These are phyloP conservation scores for Harmothoe impar DNA, from an alignment of 2,888 invertebrate species.

Conservation along the genomic window DNA sequence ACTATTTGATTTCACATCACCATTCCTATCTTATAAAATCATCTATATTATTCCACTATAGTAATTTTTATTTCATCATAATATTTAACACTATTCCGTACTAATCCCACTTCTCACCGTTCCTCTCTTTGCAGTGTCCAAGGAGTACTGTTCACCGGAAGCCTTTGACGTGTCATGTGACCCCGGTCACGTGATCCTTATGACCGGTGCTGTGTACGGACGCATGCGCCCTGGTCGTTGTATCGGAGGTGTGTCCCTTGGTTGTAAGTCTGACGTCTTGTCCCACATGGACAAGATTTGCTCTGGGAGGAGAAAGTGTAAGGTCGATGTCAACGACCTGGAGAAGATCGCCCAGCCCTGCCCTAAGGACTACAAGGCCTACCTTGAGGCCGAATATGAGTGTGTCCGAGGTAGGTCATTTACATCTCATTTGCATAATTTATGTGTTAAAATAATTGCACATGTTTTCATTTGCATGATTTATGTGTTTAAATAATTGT, in stretches of 20 bases:
- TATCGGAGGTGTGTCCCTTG: slow-evolving; percentile 47
- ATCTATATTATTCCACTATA: no score
- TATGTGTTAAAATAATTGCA: no score
- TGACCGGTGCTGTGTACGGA: slow-evolving; percentile 48
- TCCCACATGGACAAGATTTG: slow-evolving; percentile 46
- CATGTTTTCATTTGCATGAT: no score
- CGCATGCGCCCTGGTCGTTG: slow-evolving; percentile 53
- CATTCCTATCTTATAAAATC: no score
- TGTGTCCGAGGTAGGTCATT: slow-evolving; percentile 57
- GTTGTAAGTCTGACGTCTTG: slow-evolving; percentile 52
- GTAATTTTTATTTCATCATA: no score
- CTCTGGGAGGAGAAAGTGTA: slow-evolving; percentile 56
- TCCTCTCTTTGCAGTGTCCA: slow-evolving; percentile 24
- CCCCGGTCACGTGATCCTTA: slow-evolving; percentile 61
- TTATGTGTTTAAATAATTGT: no score
- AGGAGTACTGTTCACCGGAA: slow-evolving; percentile 62
- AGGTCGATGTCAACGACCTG: slow-evolving; percentile 62
- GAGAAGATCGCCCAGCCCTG: slow-evolving; percentile 63
- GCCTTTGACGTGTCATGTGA: slow-evolving; percentile 60
- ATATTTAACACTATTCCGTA: no score
- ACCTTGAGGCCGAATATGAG: slow-evolving; percentile 60
- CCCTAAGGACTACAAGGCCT: slow-evolving; percentile 62
- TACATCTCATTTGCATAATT: neutral
- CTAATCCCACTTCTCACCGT: neutral
- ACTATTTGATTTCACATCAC: no score